Percentiles rank a stretch among this genome's conserved stretches.
phyloP scores from a whole-genome alignment of 2,113 vertebrate species.

The Suricata suricatta region DNA sequence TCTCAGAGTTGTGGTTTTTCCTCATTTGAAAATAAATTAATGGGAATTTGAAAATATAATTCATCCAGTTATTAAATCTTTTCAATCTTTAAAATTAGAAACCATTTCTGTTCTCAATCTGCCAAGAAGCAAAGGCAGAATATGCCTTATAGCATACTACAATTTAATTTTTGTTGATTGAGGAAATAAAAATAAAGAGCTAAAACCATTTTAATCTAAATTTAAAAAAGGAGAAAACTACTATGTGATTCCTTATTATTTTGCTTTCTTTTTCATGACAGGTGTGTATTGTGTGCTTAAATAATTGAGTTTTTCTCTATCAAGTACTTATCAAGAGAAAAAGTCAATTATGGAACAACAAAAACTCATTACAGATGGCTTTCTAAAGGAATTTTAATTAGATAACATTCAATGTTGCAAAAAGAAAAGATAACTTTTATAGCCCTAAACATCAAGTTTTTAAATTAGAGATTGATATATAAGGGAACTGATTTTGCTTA shows the following conservation, averaged over 20 bases:
- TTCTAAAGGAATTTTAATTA: slow-evolving; percentile 54
- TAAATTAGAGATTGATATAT: slow-evolving; percentile 59
- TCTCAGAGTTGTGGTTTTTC: slow-evolving; percentile 74
- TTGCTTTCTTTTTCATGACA: background rate
- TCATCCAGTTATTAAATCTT: slow-evolving; percentile 75
- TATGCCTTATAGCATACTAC: slow-evolving; percentile 38
- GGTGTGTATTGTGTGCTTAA: slow-evolving; percentile 35
- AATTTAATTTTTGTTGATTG: slow-evolving; percentile 61
- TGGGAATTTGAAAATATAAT: slow-evolving; percentile 77
- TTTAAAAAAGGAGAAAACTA: slow-evolving; percentile 21
- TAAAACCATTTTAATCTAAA: slow-evolving; percentile 48
- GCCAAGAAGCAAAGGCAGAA: slow-evolving; percentile 49
- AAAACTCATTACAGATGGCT: slow-evolving; percentile 38
- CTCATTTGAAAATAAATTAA: slow-evolving; percentile 80
- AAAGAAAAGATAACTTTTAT: slow-evolving; percentile 39
- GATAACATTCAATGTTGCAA: background rate
- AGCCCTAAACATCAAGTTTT: slow-evolving; percentile 55
- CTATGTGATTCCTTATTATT: slow-evolving; percentile 29
- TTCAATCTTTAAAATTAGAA: slow-evolving; percentile 76
- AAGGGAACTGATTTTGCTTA: slow-evolving; percentile 46
- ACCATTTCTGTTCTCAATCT: slow-evolving; percentile 46
- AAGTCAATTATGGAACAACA: background rate
- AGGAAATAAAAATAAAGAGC: slow-evolving; percentile 47
- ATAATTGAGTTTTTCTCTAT: slow-evolving; percentile 48
- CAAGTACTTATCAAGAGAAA: slow-evolving; percentile 35